Evolutionary conservation across 2,113 vertebrate genomes (phyloP).

Genomic region (Ictalurus punctatus): DNA sequence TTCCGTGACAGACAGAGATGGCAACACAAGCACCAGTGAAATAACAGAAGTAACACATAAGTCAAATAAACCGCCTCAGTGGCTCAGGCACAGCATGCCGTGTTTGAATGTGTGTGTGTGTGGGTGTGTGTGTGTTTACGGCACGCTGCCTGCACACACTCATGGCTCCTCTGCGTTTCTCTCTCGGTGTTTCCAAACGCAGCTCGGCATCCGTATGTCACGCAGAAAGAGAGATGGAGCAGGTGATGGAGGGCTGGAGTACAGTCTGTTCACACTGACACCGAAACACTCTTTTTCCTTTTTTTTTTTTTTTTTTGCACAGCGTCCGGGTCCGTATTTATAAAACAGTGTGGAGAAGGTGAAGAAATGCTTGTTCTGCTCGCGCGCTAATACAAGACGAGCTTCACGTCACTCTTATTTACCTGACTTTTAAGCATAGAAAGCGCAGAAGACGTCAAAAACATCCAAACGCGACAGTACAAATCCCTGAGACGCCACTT

Average conservation of each 20-base stretch:
- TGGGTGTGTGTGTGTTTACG: not conserved
- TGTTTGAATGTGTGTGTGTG: not conserved
- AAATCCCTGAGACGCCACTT: not conserved
- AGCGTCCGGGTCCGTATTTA: not conserved
- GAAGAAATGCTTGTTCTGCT: not conserved
- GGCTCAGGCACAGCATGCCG: not conserved
- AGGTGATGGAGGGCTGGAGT: not conserved
- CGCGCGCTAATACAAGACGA: not conserved
- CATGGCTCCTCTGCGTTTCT: not conserved
- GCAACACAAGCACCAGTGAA: not conserved
- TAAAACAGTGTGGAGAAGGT: too few species aligned
- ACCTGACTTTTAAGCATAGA: not conserved
- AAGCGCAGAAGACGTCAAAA: not conserved
- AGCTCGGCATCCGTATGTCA: constrained; percentile 18
- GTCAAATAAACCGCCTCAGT: not conserved
- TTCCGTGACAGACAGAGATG: not conserved
- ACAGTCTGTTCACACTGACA: not conserved
- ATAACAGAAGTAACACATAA: not conserved
- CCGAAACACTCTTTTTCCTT: not conserved
- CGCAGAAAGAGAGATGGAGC: not conserved
- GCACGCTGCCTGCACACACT: not conserved
- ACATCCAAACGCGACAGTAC: not conserved
- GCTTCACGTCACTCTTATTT: too few species aligned
- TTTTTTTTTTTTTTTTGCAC: not conserved
- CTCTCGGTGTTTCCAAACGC: not conserved